Conservation (phyloP, 2,797 vertebrate species). For the Synaphobranchus kaupii region DNA sequence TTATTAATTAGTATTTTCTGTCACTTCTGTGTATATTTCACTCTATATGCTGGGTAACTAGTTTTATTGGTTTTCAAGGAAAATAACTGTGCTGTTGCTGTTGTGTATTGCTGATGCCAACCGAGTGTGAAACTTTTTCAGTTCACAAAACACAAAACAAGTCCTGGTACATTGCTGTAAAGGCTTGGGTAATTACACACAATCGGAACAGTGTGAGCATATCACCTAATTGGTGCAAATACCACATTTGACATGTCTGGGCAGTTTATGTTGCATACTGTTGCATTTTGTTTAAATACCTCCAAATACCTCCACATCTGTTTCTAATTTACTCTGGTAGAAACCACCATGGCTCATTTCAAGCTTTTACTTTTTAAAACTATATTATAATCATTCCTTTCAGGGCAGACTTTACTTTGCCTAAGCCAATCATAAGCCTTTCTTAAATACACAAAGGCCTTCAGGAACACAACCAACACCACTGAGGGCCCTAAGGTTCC, state of each 20-base stretch:
- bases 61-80: not conserved
- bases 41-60: not conserved
- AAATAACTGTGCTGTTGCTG: not conserved
- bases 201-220: not conserved
- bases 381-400: not conserved
- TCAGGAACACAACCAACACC: not conserved
- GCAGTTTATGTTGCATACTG: not conserved
- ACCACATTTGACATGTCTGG: not conserved
- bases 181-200: not conserved
- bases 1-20: not conserved
- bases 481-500: not conserved
- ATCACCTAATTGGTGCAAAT: not conserved
- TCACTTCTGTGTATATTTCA: not conserved
- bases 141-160: not conserved
- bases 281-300: not conserved
- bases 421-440: not conserved
- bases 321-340: not conserved
- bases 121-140: not conserved
- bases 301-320: not conserved
- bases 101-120: not conserved
- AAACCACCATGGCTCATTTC: conserved; percentile 1
- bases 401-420: not conserved
- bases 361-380: not conserved
- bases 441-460: not conserved
- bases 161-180: not conserved